Evolutionary conservation across 2,113 vertebrate species (phyloP).

Genomic region (Ivindomyrus marchei): DNA sequence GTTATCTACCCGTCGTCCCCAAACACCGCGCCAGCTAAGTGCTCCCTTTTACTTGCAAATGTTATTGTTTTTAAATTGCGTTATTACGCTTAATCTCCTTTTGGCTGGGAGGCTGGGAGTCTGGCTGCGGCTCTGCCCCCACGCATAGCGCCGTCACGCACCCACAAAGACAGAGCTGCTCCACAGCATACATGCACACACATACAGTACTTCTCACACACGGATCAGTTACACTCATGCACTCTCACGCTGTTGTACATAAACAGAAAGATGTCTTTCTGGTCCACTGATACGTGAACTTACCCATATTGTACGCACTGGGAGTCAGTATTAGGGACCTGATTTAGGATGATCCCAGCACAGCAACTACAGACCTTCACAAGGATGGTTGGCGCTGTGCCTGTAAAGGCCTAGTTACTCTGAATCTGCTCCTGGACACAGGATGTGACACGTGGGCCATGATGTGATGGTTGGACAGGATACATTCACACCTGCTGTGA

Average conservation of each 20-base stretch:
- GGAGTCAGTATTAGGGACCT: background rate
- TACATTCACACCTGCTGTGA: background rate
- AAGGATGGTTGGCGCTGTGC: background rate
- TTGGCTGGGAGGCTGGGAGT: conserved; percentile 30
- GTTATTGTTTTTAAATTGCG: conserved; percentile 45
- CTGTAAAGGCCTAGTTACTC: background rate
- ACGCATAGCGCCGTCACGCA: background rate
- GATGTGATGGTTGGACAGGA: background rate
- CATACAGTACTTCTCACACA: background rate
- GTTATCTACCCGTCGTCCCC: conserved; percentile 30
- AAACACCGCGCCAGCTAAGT: conserved; percentile 29
- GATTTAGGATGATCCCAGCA: background rate
- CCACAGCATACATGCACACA: background rate
- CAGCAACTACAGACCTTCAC: background rate
- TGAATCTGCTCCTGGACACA: background rate
- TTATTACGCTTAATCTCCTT: conserved; percentile 42
- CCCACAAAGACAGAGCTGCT: background rate
- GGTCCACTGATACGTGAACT: background rate
- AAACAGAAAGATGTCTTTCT: background rate
- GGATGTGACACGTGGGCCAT: background rate
- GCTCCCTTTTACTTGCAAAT: conserved; percentile 31
- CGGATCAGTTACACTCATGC: background rate
- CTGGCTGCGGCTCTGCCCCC: conserved; percentile 17
- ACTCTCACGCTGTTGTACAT: background rate
- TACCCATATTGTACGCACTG: background rate